phyloP scores from a whole-genome alignment of 2,113 vertebrate species.

The Orientallactaga bullata region DNA sequence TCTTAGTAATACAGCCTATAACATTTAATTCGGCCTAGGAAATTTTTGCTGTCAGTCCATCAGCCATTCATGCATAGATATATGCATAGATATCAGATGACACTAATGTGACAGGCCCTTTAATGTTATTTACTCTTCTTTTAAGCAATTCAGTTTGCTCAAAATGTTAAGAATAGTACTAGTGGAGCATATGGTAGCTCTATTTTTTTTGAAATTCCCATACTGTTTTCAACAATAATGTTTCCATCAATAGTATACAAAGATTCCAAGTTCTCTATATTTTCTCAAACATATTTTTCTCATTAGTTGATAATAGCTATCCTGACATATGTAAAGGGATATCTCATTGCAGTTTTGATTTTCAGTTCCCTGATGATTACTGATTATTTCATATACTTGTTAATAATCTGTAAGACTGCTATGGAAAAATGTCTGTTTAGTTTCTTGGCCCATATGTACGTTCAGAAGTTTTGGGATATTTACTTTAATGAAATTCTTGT shows the following conservation, averaged over 20 bases:
- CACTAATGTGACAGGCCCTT: background rate
- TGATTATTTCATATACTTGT: no score
- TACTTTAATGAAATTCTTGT: background rate
- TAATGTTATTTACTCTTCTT: background rate
- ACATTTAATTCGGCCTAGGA: background rate
- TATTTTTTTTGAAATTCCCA: background rate
- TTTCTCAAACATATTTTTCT: background rate
- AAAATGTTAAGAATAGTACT: conserved; percentile 18
- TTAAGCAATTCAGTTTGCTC: background rate
- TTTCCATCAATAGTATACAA: background rate
- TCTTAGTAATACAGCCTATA: background rate
- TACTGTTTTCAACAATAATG: background rate
- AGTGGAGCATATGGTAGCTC: background rate
- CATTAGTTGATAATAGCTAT: background rate
- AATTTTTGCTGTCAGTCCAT: background rate
- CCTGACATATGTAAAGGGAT: background rate
- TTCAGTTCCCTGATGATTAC: background rate
- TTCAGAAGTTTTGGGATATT: background rate
- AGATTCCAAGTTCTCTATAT: background rate
- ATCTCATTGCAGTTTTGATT: background rate
- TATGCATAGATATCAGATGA: background rate
- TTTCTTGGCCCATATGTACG: background rate
- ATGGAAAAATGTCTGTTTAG: background rate
- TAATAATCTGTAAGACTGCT: background rate
- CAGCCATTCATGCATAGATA: background rate